phyloP scores from a whole-genome alignment of 2,113 vertebrate species.

The Raja brachyura region DNA sequence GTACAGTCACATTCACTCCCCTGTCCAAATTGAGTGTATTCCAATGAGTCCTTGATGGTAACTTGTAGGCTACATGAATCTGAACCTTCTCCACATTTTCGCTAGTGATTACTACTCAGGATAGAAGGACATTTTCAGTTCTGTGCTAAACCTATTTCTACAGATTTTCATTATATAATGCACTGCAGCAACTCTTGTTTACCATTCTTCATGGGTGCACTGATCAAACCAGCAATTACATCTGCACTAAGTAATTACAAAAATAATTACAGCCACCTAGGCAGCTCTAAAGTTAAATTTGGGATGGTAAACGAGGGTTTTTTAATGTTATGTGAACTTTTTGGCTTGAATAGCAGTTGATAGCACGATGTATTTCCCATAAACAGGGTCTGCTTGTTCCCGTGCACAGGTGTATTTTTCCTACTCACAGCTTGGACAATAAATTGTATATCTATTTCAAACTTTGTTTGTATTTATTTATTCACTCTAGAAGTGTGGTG shows the following conservation, averaged over 20 bases:
- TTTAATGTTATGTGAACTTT: conserved; percentile 77
- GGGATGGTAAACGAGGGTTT: conserved; percentile 91
- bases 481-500: conserved; percentile 42
- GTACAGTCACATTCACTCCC: conserved; percentile 17
- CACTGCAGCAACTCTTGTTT: conserved; percentile 98
- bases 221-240: conserved; percentile 86
- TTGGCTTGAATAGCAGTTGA: conserved; percentile 74
- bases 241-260: conserved; percentile 89
- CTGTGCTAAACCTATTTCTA: conserved; percentile 58
- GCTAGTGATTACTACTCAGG: conserved; percentile 46
- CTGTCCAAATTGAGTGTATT: neutral
- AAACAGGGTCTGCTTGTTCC: conserved; percentile 92
- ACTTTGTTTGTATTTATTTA: conserved; percentile 74
- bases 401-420: conserved; percentile 96
- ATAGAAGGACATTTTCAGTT: conserved; percentile 59
- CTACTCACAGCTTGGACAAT: conserved; percentile 97
- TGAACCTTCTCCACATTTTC: conserved; percentile 29
- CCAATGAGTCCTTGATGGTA: conserved; percentile 36
- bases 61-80: conserved; percentile 33
- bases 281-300: conserved; percentile 87
- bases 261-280: conserved; percentile 76
- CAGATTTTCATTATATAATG: conserved; percentile 78
- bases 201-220: conserved; percentile 70
- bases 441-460: conserved; percentile 95
- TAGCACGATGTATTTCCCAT: conserved; percentile 72